These are phyloP conservation scores for Chrysocyon brachyurus DNA, from an alignment of 2,797 vertebrate genomes.

Conservation along the genomic window DNA sequence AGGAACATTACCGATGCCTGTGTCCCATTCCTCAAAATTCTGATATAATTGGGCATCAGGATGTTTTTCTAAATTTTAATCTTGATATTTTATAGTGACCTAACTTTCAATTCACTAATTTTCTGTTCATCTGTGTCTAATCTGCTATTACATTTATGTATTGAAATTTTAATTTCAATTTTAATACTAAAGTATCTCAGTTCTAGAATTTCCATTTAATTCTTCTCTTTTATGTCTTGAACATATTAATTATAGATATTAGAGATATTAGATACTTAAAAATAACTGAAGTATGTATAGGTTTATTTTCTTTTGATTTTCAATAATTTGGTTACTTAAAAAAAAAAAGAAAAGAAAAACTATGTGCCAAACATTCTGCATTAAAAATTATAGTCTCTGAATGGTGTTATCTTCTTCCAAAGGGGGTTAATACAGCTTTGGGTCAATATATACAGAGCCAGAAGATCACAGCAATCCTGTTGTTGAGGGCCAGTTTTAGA, in stretches of 20 bases:
- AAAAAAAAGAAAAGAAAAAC: not conserved
- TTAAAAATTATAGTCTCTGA: constrained; percentile 9
- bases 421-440: not conserved
- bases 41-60: not conserved
- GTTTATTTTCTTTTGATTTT: constrained; percentile 26
- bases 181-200: not conserved
- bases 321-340: not conserved
- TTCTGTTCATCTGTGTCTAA: not conserved
- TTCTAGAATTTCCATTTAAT: constrained; percentile 49
- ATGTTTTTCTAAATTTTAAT: not conserved
- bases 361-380: not conserved
- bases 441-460: not conserved
- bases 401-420: not conserved
- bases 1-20: not conserved
- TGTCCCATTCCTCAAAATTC: not conserved
- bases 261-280: not conserved
- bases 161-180: constrained; percentile 18
- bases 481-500: not conserved
- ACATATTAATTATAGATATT: not conserved
- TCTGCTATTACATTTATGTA: not conserved
- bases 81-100: not conserved
- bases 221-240: constrained; percentile 38
- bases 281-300: not conserved
- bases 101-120: not conserved
- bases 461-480: not conserved